A percentile compares a stretch with the other conserved stretches of the same genome.
Conservation (phyloP, 2,797 vertebrate genomes). For the Neoniphon sammara region DNA sequence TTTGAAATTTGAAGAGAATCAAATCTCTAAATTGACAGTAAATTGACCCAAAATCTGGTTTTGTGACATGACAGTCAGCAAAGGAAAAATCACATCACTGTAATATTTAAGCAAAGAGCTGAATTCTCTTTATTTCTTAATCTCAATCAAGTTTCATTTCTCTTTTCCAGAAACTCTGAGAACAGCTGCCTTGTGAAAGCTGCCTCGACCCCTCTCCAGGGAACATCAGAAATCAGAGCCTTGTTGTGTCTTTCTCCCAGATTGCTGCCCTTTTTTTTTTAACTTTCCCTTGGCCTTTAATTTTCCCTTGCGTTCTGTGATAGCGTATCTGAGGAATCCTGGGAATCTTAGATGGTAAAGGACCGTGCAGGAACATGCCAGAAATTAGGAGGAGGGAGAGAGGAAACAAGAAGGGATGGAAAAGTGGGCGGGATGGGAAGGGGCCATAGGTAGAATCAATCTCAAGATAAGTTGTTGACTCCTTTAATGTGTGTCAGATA, state of each 20-base stretch:
- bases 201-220: background rate
- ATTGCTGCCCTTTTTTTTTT: slow-evolving; percentile 37
- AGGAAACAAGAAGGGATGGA: slow-evolving; percentile 8
- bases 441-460: slow-evolving; percentile 12
- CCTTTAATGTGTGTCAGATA: slow-evolving; percentile 33
- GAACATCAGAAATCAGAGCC: slow-evolving; percentile 34
- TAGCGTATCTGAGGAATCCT: slow-evolving; percentile 76
- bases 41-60: no score
- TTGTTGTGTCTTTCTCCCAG: slow-evolving; percentile 72
- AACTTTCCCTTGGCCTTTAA: slow-evolving; percentile 52
- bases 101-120: background rate
- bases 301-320: slow-evolving; percentile 50
- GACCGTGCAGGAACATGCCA: slow-evolving; percentile 67
- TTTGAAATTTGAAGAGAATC: background rate
- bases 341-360: slow-evolving; percentile 57
- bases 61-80: no score
- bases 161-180: slow-evolving; percentile 6
- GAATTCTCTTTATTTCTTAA: background rate
- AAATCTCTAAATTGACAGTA: background rate
- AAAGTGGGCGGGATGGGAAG: slow-evolving; percentile 8
- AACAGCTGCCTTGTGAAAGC: slow-evolving; percentile 13
- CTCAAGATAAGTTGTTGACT: slow-evolving; percentile 37
- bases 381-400: slow-evolving; percentile 21
- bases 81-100: no score
- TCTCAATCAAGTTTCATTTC: slow-evolving; percentile 7